A percentile compares a stretch with the other conserved stretches of the same genome.
Evolutionary conservation across 2,113 vertebrate species (phyloP).

Genomic region (Cisticola juncidis): DNA sequence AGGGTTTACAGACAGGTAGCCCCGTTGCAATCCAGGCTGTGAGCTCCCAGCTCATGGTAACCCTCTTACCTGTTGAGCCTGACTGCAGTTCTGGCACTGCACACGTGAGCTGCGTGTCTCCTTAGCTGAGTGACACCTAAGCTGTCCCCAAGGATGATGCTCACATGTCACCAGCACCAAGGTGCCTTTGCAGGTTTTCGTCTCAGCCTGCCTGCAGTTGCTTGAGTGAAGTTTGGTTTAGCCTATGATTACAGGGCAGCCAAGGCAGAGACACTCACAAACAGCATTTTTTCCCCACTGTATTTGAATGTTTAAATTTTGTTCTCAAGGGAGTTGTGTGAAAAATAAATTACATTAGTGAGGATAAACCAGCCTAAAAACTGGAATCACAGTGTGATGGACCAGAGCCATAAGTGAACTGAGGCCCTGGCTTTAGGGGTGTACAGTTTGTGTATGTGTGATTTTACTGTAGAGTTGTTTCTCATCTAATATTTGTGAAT

Average conservation of each 20-base stretch:
- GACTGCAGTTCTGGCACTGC: neutral
- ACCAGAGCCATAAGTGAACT: neutral
- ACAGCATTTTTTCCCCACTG: neutral
- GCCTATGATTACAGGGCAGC: neutral
- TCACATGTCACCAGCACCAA: neutral
- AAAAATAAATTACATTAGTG: neutral
- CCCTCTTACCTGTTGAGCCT: neutral
- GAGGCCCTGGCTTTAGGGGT: neutral
- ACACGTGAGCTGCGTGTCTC: accelerated
- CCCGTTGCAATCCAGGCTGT: neutral
- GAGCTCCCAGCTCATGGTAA: neutral
- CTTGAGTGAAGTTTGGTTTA: neutral
- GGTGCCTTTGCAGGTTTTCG: neutral
- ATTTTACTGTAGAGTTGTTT: neutral
- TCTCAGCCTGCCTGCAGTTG: accelerated
- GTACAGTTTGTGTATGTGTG: accelerated
- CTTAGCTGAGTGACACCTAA: neutral
- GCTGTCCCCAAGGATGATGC: accelerated
- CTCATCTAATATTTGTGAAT: neutral
- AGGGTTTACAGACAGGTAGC: neutral
- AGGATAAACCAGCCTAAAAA: neutral
- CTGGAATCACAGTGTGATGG: neutral
- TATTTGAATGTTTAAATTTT: neutral
- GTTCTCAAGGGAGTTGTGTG: neutral
- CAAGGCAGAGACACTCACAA: neutral